Conservation (phyloP, 1,140 invertebrate genomes). For the Ips typographus region DNA sequence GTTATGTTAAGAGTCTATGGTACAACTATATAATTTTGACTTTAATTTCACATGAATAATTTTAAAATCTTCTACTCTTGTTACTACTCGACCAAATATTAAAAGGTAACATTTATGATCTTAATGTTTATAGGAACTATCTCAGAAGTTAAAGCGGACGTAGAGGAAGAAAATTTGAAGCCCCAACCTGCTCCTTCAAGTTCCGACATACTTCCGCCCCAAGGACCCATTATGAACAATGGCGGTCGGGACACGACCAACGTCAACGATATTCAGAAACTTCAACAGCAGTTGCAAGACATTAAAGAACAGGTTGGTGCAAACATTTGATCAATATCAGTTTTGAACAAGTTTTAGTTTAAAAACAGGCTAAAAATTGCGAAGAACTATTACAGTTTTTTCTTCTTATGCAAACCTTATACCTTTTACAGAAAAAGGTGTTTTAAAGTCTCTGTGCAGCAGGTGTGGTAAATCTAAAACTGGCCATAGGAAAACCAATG, state of each 20-base stretch:
- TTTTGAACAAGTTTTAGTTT: conserved; percentile 15
- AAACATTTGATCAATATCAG: too few relatives aligned
- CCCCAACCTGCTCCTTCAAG: conserved; percentile 45
- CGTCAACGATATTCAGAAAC: conserved; percentile 85
- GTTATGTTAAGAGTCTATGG: neutral
- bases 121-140: conserved; percentile 45
- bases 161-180: conserved; percentile 51
- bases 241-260: conserved; percentile 76
- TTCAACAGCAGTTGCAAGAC: conserved; percentile 94
- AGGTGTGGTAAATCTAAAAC: too few relatives aligned
- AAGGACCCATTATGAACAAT: conserved; percentile 76
- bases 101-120: neutral
- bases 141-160: conserved; percentile 57
- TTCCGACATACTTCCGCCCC: conserved; percentile 40
- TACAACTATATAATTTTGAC: neutral
- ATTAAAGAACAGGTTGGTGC: conserved; percentile 90
- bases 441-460: too few relatives aligned
- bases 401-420: too few relatives aligned
- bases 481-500: too few relatives aligned
- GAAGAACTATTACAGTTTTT: too few relatives aligned
- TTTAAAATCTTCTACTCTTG: too few relatives aligned
- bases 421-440: too few relatives aligned
- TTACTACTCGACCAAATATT: too few relatives aligned
- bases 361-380: too few relatives aligned
- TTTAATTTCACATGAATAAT: too few relatives aligned